Base-by-base conservation (phyloP, 2,797 vertebrate genomes). In the Anas capensis region DNA sequence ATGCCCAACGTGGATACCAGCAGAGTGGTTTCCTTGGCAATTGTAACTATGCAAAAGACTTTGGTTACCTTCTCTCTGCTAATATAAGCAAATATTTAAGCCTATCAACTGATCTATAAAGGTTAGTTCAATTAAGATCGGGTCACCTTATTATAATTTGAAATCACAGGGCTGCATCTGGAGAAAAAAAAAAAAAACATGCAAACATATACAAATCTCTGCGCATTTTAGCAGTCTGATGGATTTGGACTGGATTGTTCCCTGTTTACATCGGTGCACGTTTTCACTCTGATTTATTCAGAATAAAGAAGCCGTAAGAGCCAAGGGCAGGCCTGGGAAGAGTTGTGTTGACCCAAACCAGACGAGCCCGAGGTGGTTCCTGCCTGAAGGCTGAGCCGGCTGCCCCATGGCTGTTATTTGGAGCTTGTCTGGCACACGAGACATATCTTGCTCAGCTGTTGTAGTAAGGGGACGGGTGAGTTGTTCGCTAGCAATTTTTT, bases 21-120 rank as follows among this genome's bases (percentile, higher is more conserved):
- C 53, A 29, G 89, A 86, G 57, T 62, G 54, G 93, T 98, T 98
- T 97, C 96, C 93, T 54, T 97, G 94, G 97, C 40, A 53, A 97
- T 97, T 42, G 88, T 97, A 94, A 96, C 96, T 64, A 97, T 72
- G 90, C 60, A 48, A 71, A 96, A 73, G 80, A 85, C 54, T 93
- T 21, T 14, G 3, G 24, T 86, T 93, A 91, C 77, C 46, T 95
- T 86, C 79, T 29, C 3, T 31, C n/a, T 51, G 51, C 78, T 56
- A 19, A 73, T 20, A 42, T 31, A 44, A 81, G 78, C 61, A 54
- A 64, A 88, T 68, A 48, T 51, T 27, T 54, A 46, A 51, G 56
- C 66, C 86, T 69, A 51, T 38, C 51, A 64, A 27, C 61, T 69
- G 62, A 80, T 82, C 86, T 81, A 14, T 23, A 31, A 40, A 49